Evolutionary conservation across 2,113 vertebrate genomes (phyloP), one percentile per base, ranked within the genome.

Genomic region (Rhagologus leucostigma): DNA sequence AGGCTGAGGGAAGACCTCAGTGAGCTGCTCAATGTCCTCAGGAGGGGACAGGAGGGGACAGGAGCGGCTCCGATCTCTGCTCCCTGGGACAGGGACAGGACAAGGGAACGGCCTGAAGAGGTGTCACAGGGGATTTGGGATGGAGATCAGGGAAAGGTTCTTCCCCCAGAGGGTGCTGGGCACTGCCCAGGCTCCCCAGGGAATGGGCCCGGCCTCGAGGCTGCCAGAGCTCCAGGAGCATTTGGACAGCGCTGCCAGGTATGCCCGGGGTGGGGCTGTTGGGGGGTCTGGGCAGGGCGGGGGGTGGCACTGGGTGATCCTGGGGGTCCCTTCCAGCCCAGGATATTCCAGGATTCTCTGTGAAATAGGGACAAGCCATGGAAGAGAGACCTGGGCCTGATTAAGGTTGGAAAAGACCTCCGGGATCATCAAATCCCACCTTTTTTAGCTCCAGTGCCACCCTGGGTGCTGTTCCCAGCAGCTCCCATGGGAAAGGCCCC

Each of bases 271-370:
- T 27, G 57, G 57, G 39, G 4, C 0, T 64, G 20, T 10, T 46
- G 59, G 82, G n/a, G 17, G 0, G 18, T 55, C 49, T 73, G n/a
- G 0, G 30, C 30, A 65, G 30, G 70, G 30, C 2, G 7, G 5
- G 50, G 20, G 20, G 7, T 26, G 22, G 41, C 6, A 16, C 35
- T 50, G 44, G 9, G 0, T 50, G 37, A 16, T 24, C 18, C 44
- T 17, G 33, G 3, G 33, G 18, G 18, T 11, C 10, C 50, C 37
- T 50, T 2, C 50, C 76, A 50, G 2, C 68, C 2, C 44, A 11
- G 35, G n/a, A 16, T 33, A 13, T 30, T 63, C 57, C 50, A 1
- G 2, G 32, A 64, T 16, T 59, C 33, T 30, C 24, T 39, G 14
- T 62, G 76, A 41, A 65, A 70, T 1, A n/a, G 44, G n/a, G 26